phyloP scores from a whole-genome alignment of 2,797 vertebrate species.

The Oreochromis grahami region DNA sequence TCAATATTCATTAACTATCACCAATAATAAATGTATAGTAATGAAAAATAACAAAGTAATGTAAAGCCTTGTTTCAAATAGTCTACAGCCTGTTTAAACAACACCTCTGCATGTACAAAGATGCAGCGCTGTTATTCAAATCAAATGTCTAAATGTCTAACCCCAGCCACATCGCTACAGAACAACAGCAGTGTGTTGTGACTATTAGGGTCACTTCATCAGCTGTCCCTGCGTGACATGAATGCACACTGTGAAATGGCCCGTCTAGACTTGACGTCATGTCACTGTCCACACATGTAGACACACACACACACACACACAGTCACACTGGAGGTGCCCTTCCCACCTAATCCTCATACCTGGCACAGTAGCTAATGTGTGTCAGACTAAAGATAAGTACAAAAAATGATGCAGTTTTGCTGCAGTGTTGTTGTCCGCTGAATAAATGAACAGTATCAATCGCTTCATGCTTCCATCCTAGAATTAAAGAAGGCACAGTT shows the following conservation, averaged over 20 bases:
- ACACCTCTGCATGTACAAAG: neutral
- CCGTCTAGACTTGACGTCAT: constrained; percentile 77
- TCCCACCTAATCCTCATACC: constrained; percentile 60
- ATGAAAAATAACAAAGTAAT: neutral
- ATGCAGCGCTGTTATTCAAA: neutral
- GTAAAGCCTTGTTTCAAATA: neutral
- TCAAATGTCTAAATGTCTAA: neutral
- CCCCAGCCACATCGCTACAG: neutral
- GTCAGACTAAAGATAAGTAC: constrained; percentile 7
- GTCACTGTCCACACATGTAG: constrained; percentile 51
- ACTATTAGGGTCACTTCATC: constrained; percentile 60
- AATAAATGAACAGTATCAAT: neutral
- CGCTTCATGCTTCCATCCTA: neutral
- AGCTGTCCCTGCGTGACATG: constrained; percentile 61
- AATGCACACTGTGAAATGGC: constrained; percentile 65
- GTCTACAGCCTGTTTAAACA: neutral
- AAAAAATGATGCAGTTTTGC: neutral
- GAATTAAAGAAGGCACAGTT: neutral
- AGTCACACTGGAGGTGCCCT: constrained; percentile 52
- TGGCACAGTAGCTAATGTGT: constrained; percentile 41
- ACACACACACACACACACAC: constrained; percentile 21
- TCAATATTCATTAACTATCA: neutral
- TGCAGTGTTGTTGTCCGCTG: neutral
- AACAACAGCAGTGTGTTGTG: constrained; percentile 27
- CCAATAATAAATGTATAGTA: neutral